Evolutionary conservation across 2,888 invertebrate genomes (phyloP).

Genomic region (Dicyrtoma fusca): DNA sequence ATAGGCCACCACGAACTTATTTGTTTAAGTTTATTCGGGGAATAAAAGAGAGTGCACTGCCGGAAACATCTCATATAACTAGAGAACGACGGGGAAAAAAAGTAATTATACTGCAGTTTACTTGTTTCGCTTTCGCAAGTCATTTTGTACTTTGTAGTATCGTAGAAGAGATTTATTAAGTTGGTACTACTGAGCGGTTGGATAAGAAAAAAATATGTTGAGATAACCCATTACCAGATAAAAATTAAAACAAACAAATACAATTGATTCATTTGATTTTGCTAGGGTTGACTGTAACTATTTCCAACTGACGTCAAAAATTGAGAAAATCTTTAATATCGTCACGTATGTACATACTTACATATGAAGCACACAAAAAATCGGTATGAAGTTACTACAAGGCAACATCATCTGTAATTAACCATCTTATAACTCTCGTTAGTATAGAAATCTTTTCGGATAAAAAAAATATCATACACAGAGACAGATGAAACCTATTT

Average conservation of each 20-base stretch:
- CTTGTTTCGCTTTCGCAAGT: too few species aligned
- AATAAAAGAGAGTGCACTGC: not conserved
- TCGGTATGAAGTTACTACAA: conserved; percentile 1
- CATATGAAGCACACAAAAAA: not conserved
- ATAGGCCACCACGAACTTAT: conserved; percentile 12
- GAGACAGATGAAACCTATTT: not conserved
- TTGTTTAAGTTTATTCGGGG: conserved; percentile 16
- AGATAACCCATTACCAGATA: too few species aligned
- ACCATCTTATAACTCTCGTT: not conserved
- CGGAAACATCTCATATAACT: conserved; percentile 31
- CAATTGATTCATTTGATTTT: too few species aligned
- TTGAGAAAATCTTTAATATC: not conserved
- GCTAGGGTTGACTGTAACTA: too few species aligned
- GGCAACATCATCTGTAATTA: not conserved
- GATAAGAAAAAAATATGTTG: too few species aligned
- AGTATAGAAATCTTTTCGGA: not conserved
- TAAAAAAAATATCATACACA: not conserved
- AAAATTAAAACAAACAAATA: too few species aligned
- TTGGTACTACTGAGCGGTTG: too few species aligned
- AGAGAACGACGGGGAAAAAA: not conserved
- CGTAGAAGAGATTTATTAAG: too few species aligned
- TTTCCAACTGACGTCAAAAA: too few species aligned
- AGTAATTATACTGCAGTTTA: too few species aligned
- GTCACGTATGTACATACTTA: too few species aligned
- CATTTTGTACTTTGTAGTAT: too few species aligned